Percentiles rank a stretch among this genome's conserved stretches.
Evolutionary conservation across 2,888 invertebrate genomes (phyloP).

Genomic region (Drosophila bunnanda): DNA sequence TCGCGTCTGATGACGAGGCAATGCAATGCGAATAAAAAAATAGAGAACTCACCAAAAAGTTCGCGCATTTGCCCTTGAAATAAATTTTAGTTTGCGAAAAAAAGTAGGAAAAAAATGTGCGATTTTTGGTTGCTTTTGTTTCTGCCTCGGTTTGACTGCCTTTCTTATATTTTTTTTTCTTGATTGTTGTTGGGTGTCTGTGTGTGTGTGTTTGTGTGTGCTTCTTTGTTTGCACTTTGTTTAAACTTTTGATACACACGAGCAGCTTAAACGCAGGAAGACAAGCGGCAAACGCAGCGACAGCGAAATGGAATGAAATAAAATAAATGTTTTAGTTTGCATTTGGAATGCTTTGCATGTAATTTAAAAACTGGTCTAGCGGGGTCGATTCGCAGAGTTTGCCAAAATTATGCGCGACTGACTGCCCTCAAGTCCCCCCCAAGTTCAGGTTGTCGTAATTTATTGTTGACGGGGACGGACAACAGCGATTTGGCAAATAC

Average conservation of each 20-base stretch:
- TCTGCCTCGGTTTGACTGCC: conserved; percentile 35
- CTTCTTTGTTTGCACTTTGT: conserved; percentile 73
- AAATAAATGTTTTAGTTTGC: conserved; percentile 79
- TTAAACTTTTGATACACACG: conserved; percentile 74
- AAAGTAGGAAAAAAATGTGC: conserved; percentile 40
- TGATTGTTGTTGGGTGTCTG: conserved; percentile 14
- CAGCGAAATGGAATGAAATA: conserved; percentile 57
- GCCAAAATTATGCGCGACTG: conserved; percentile 81
- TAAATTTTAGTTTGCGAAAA: conserved; percentile 73
- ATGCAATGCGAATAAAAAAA: conserved; percentile 55
- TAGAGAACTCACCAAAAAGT: conserved; percentile 48
- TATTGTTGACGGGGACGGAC: conserved; percentile 51
- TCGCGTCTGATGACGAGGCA: conserved; percentile 54
- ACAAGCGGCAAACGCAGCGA: conserved; percentile 45
- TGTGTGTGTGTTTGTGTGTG: conserved; percentile 21
- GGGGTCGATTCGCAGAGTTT: conserved; percentile 72
- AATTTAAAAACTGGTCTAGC: conserved; percentile 82
- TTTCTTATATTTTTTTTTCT: conserved; percentile 19
- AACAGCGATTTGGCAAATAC: conserved; percentile 67
- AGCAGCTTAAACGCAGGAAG: conserved; percentile 74
- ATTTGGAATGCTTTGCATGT: conserved; percentile 81
- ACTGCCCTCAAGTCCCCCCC: conserved; percentile 56
- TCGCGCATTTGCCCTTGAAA: conserved; percentile 76
- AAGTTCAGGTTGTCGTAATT: conserved; percentile 74
- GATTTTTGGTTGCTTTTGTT: conserved; percentile 45